Evolutionary conservation across 2,113 vertebrate genomes (phyloP), one percentile per base, ranked within the genome.

Genomic region (Gymnarchus niloticus): DNA sequence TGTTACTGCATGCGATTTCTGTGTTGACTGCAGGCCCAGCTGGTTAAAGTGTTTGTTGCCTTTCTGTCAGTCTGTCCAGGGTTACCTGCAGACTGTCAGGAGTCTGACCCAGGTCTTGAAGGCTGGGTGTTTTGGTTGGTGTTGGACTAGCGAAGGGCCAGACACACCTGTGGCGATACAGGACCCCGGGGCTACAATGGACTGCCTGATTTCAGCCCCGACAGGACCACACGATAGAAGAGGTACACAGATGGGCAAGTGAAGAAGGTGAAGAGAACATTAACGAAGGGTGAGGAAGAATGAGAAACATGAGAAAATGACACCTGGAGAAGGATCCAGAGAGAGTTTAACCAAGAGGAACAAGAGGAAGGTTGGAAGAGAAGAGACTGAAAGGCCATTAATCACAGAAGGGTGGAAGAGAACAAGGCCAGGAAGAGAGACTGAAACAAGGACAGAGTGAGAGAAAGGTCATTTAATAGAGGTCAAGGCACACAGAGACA

Each of bases 121-220:
- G 86, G 85, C 65, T 28, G n/a, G 90, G 90, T 76, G 49, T 87
- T 89, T 90, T 89, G 86, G 88, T 91, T 25, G 91, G 91, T 21
- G 85, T 49, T 10, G 91, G 91, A 86, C 91, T 93, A 37, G 91
- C 89, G 83, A 90, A 89, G 52, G 91, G 90, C 44, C 87, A 85
- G 33, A 78, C 83, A 9, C 86, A 87, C 84, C 56, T 65, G 84
- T 89, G 86, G 52, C 86, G 88, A 83, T 89, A 87, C 56, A 85
- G 85, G 51, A 89, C 86, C 23, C 80, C 65, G 23, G 85, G 81
- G 87, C 61, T 85, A 84, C 83, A 52, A 17, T 84, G 85, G 83
- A 81, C 77, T 81, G 85, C 83, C 9, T 88, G 85, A 44, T 76
- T 86, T 87, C 44, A 78, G 85, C 69, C 56, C 78, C 61, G 17